Evolutionary conservation across 23 tunicate genomes (phyloP).

Genomic region (Ciona savignyi): DNA sequence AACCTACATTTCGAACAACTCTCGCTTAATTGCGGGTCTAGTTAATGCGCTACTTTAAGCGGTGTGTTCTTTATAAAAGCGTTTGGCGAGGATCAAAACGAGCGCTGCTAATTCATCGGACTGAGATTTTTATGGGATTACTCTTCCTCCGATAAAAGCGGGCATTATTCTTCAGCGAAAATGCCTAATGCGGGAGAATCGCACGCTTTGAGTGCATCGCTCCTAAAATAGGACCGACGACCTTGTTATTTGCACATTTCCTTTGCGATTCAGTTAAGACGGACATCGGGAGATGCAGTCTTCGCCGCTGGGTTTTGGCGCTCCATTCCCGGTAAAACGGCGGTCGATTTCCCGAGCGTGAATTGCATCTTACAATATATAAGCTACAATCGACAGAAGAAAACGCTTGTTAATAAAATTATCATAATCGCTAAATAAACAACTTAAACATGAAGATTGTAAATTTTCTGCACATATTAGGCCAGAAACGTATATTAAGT

Average conservation of each 20-base stretch:
- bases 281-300: neutral
- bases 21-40: no score
- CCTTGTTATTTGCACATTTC: neutral
- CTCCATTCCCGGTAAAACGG: neutral
- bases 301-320: neutral
- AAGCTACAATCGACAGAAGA: no score
- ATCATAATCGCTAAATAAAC: no score
- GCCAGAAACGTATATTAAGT: no score
- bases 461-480: no score
- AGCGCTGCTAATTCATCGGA: neutral
- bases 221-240: neutral
- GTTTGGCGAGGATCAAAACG: neutral
- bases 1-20: neutral
- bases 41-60: neutral
- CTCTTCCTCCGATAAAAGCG: neutral
- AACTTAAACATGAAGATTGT: no score
- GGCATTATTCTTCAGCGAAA: neutral
- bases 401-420: no score
- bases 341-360: neutral
- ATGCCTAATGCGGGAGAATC: neutral
- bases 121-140: neutral
- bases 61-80: neutral
- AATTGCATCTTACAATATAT: no score
- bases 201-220: neutral
- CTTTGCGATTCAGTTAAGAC: neutral